These are phyloP conservation scores for Neocloeon triangulifer DNA, from an alignment of 1,140 invertebrate genomes.

Conservation along the genomic window DNA sequence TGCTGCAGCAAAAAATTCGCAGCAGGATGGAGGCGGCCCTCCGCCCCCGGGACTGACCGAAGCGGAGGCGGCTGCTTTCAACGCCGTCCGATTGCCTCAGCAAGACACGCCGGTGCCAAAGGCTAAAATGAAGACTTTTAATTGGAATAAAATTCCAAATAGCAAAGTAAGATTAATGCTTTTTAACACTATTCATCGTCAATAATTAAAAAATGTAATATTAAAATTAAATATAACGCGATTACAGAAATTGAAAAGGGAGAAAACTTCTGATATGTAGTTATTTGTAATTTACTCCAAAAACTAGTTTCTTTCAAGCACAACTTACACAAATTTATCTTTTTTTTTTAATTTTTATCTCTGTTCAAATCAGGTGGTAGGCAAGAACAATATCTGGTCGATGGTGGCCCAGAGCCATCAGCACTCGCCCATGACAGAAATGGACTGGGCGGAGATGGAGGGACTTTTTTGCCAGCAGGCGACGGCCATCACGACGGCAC, in stretches of 20 bases:
- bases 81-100: constrained; percentile 53
- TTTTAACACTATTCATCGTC: too few species aligned
- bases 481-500: constrained; percentile 25
- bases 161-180: constrained; percentile 55
- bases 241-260: too few species aligned
- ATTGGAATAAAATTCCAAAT: constrained; percentile 83
- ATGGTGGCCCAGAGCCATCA: constrained; percentile 66
- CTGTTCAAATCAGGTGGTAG: constrained; percentile 47
- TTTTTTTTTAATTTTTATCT: background rate
- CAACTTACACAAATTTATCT: background rate
- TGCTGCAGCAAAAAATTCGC: constrained; percentile 4
- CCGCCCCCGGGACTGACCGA: constrained; percentile 11
- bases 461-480: constrained; percentile 75
- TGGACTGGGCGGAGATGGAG: constrained; percentile 84
- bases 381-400: constrained; percentile 82
- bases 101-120: constrained; percentile 70
- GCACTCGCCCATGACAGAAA: constrained; percentile 46
- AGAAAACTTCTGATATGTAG: too few species aligned
- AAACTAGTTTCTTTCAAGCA: too few species aligned
- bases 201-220: too few species aligned
- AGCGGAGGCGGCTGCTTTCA: constrained; percentile 5
- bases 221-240: background rate
- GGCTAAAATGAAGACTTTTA: constrained; percentile 86
- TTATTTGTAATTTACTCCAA: too few species aligned
- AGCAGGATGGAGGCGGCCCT: too few species aligned